Percentiles rank a stretch among this genome's conserved stretches.
phyloP scores from a whole-genome alignment of 2,113 vertebrate species.

The Malurus cyaneus region DNA sequence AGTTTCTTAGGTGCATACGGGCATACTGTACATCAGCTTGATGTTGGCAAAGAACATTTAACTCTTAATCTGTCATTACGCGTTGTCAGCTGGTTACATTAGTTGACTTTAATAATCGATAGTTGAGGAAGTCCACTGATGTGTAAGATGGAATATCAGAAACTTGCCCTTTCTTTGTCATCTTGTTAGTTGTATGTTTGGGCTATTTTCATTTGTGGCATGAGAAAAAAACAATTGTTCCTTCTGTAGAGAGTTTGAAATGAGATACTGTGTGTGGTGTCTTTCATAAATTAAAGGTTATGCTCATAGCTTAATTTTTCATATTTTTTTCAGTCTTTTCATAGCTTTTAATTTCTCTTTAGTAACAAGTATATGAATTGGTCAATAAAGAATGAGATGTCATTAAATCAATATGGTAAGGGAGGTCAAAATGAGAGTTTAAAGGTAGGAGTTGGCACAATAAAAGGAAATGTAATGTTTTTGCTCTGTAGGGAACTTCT shows the following conservation, averaged over 20 bases:
- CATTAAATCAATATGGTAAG: background rate
- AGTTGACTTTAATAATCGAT: constrained; percentile 24
- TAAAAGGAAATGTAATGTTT: background rate
- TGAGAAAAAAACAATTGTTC: background rate
- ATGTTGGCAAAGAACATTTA: background rate
- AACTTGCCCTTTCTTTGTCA: constrained; percentile 29
- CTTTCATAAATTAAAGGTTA: constrained; percentile 51
- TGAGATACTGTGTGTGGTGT: constrained; percentile 9
- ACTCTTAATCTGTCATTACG: background rate
- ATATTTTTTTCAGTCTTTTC: too few species aligned
- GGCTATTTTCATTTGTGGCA: constrained; percentile 19
- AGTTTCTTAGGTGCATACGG: background rate
- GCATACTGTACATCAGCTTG: background rate
- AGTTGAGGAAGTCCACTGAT: background rate
- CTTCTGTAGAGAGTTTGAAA: background rate
- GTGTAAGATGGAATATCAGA: constrained; percentile 13
- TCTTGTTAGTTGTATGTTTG: background rate
- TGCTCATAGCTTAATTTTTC: background rate
- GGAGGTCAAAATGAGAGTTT: background rate
- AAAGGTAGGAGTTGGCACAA: background rate
- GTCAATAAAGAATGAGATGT: background rate
- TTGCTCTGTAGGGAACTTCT: background rate
- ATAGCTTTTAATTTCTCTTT: constrained; percentile 3
- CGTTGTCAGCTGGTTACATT: background rate
- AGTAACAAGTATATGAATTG: constrained; percentile 37